phyloP scores from a whole-genome alignment of 2,888 invertebrate genomes.

The Athrips mouffetella region DNA sequence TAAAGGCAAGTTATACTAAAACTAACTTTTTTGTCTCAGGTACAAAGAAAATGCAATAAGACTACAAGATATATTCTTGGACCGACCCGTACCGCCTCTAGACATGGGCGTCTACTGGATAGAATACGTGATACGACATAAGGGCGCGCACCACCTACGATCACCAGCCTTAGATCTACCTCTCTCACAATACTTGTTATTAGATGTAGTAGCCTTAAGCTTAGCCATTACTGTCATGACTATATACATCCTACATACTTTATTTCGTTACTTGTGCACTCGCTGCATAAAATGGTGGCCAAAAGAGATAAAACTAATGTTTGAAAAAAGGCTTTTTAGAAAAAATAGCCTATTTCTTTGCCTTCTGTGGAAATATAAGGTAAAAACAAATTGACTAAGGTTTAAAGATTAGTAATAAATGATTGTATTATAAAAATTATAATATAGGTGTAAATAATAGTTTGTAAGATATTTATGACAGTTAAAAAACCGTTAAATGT shows the following conservation, averaged over 20 bases:
- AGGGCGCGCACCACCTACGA: slow-evolving; percentile 72
- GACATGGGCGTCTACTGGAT: slow-evolving; percentile 82
- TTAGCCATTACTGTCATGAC: slow-evolving; percentile 45
- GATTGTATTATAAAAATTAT: slow-evolving; percentile 24
- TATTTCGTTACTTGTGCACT: slow-evolving; percentile 64
- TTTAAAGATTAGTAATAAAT: slow-evolving; percentile 19
- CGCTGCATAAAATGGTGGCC: slow-evolving; percentile 67
- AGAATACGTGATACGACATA: slow-evolving; percentile 80
- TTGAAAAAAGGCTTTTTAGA: slow-evolving; percentile 58
- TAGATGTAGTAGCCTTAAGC: slow-evolving; percentile 60
- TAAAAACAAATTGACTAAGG: slow-evolving; percentile 55
- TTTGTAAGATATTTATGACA: slow-evolving; percentile 58
- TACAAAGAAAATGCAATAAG: slow-evolving; percentile 70
- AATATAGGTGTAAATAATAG: slow-evolving; percentile 57
- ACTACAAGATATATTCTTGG: slow-evolving; percentile 73
- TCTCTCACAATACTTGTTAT: slow-evolving; percentile 62
- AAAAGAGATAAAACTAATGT: slow-evolving; percentile 46
- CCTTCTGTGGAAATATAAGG: slow-evolving; percentile 62
- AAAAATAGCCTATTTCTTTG: slow-evolving; percentile 56
- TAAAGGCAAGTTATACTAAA: neutral
- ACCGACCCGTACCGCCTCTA: slow-evolving; percentile 77
- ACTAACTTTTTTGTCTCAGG: slow-evolving; percentile 46
- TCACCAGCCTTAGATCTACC: slow-evolving; percentile 71
- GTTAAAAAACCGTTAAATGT: slow-evolving; percentile 27
- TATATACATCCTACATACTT: slow-evolving; percentile 52